Conservation (phyloP, 2,113 vertebrate species). For the Nyctereutes procyonoides region DNA sequence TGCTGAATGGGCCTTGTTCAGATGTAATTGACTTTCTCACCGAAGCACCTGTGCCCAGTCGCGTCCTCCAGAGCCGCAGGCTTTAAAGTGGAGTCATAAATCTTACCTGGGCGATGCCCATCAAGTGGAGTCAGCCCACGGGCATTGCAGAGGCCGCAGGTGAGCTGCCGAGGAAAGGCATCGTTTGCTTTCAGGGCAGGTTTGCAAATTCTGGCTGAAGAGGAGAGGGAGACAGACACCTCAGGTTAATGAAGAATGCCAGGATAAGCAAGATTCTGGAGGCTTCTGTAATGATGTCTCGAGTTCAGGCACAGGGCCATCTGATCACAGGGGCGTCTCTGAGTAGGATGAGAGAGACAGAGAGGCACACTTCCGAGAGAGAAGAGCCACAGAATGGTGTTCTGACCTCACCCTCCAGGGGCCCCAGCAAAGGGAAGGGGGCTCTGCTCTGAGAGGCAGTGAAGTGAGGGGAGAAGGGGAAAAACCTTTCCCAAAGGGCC, state of each 20-base stretch:
- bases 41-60: not conserved
- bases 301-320: not conserved
- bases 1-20: not conserved
- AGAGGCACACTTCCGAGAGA: not conserved
- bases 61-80: not conserved
- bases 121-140: not conserved
- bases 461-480: not conserved
- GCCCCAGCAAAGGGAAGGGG: not conserved
- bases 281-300: not conserved
- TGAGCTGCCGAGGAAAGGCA: not conserved
- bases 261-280: not conserved
- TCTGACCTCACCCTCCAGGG: not conserved
- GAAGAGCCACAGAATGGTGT: not conserved
- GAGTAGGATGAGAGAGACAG: no score
- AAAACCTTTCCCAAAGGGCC: not conserved
- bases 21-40: not conserved
- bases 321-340: not conserved
- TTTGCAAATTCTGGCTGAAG: not conserved
- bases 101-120: not conserved
- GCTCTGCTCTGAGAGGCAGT: no score
- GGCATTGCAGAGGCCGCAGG: not conserved
- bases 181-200: not conserved
- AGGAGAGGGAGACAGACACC: not conserved
- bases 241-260: not conserved
- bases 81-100: not conserved